A percentile compares a stretch with the other conserved stretches of the same genome.
phyloP scores from a whole-genome alignment of 92 coral and sea anemone species.

The Porites divaricata region DNA sequence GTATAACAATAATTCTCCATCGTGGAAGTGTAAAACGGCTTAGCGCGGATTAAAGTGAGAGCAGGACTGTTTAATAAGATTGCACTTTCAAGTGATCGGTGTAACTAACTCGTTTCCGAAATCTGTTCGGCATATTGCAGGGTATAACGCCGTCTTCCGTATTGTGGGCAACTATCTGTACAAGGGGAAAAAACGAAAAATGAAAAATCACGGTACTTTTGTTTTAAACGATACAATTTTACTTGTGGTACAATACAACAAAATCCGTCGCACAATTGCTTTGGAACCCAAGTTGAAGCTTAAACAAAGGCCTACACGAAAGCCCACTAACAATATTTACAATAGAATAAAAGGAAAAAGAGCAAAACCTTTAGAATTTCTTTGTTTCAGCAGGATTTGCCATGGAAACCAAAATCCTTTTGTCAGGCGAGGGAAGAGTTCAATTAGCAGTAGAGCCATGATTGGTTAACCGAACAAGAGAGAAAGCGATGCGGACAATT shows the following conservation, averaged over 20 bases:
- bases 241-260: constrained; percentile 23
- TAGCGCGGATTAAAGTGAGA: constrained; percentile 24
- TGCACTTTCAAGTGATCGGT: background rate
- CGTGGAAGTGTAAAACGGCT: constrained; percentile 30
- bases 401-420: constrained; percentile 36
- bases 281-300: constrained; percentile 22
- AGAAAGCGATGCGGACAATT: constrained; percentile 43
- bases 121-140: background rate
- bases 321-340: constrained; percentile 32
- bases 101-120: background rate
- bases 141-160: no score
- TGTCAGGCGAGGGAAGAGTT: constrained; percentile 21
- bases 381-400: constrained; percentile 39
- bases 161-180: background rate
- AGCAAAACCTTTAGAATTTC: constrained; percentile 17
- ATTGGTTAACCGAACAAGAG: constrained; percentile 26
- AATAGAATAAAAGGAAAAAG: constrained; percentile 12
- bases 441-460: constrained; percentile 30
- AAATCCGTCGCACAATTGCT: constrained; percentile 47
- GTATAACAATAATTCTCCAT: background rate
- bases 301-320: constrained; percentile 29
- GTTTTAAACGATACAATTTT: constrained; percentile 28
- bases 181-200: background rate
- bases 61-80: background rate
- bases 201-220: background rate